A percentile compares a stretch with the other conserved stretches of the same genome.
Conservation (phyloP, 2,888 invertebrate genomes). For the Coelinius sp. region DNA sequence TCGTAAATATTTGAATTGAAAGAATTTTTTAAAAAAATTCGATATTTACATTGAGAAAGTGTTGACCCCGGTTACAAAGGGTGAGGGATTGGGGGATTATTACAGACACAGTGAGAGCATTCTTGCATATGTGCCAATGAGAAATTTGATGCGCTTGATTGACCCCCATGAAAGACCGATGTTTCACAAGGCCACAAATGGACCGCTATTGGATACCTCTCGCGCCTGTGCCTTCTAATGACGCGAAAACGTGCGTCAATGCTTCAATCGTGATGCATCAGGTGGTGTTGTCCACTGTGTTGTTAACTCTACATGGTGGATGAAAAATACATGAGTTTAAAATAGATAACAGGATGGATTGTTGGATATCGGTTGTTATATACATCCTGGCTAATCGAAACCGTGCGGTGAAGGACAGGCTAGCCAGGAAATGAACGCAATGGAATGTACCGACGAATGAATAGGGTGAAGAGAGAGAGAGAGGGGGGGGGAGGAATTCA, state of each 20-base stretch:
- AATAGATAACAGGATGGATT: not conserved
- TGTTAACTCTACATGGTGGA: not conserved
- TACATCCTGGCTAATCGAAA: not conserved
- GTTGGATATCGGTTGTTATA: not conserved
- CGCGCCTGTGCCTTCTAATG: not conserved
- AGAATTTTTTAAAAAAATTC: no score
- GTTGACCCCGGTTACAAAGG: no score
- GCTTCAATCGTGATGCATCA: not conserved
- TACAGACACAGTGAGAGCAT: not conserved
- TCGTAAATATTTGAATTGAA: no score
- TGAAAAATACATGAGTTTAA: slow-evolving; percentile 3
- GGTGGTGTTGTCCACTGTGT: not conserved
- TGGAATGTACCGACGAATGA: not conserved
- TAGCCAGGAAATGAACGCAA: not conserved
- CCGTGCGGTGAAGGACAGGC: slow-evolving; percentile 9
- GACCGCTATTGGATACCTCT: slow-evolving; percentile 4
- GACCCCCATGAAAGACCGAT: not conserved
- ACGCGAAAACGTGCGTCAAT: slow-evolving; percentile 26
- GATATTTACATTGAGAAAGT: no score
- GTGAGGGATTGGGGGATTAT: no score
- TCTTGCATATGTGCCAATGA: not conserved
- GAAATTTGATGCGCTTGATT: slow-evolving; percentile 6
- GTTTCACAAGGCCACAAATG: slow-evolving; percentile 16
- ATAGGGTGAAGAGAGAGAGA: not conserved
- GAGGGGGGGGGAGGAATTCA: no score